Evolutionary conservation across 1,140 invertebrate species (phyloP).

Genomic region (Tetramorium simillimum): DNA sequence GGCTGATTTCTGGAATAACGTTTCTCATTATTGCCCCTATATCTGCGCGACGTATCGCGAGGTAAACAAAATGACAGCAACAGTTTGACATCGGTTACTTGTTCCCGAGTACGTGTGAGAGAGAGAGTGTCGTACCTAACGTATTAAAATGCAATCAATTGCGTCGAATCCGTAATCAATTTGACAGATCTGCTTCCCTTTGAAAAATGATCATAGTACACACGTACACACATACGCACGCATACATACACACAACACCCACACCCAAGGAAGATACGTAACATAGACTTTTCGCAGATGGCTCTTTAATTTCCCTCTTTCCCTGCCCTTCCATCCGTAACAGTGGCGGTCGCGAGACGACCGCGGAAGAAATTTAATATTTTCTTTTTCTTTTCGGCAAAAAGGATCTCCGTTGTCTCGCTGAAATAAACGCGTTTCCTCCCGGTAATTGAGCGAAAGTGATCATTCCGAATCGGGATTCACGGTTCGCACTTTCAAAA

Average conservation of each 20-base stretch:
- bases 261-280: conserved; percentile 29
- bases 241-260: too few species aligned
- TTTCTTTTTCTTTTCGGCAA: conserved; percentile 13
- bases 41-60: background rate
- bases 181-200: conserved; percentile 25
- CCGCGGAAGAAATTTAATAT: conserved; percentile 49
- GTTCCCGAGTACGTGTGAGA: conserved; percentile 33
- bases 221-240: background rate
- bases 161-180: conserved; percentile 33
- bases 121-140: conserved; percentile 29
- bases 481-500: conserved; percentile 53
- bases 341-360: conserved; percentile 43
- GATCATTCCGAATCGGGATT: conserved; percentile 40
- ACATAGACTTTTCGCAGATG: conserved; percentile 36
- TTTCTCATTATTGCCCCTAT: background rate
- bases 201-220: conserved; percentile 33
- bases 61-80: conserved; percentile 30
- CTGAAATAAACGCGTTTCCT: conserved; percentile 36
- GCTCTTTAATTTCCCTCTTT: conserved; percentile 27
- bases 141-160: conserved; percentile 53
- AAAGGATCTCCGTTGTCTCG: conserved; percentile 7
- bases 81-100: conserved; percentile 42
- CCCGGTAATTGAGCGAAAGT: conserved; percentile 59
- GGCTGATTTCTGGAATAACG: background rate
- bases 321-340: background rate